Evolutionary conservation across 2,888 invertebrate species (phyloP).

Genomic region (Blomia tropicalis): DNA sequence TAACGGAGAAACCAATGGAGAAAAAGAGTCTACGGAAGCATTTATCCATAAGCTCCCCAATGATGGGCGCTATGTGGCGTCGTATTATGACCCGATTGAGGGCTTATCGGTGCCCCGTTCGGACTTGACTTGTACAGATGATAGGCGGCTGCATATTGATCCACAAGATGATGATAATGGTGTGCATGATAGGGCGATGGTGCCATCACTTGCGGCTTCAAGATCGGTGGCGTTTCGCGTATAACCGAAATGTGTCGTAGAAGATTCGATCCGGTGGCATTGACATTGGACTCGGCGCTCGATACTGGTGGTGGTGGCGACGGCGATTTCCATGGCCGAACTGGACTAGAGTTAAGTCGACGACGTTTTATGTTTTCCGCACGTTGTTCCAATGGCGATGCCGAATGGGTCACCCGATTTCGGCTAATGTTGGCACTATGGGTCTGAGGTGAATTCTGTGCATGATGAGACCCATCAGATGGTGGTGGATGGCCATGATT

Average conservation of each 20-base stretch:
- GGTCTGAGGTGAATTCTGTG: neutral
- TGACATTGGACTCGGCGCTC: neutral
- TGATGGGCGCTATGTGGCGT: neutral
- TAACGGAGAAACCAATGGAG: too few species aligned
- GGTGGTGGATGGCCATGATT: neutral
- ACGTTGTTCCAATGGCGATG: constrained; percentile 10
- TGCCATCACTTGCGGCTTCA: constrained; percentile 25
- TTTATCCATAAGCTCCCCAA: constrained; percentile 6
- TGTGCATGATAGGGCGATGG: constrained; percentile 19
- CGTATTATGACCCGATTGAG: neutral
- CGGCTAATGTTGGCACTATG: neutral
- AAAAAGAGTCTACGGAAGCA: too few species aligned
- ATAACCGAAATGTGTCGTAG: constrained; percentile 26
- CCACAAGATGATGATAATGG: constrained; percentile 23
- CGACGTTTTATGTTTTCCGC: constrained; percentile 20
- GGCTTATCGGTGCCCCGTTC: neutral
- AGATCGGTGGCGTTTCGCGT: constrained; percentile 24
- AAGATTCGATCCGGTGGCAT: constrained; percentile 13
- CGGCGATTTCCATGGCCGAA: constrained; percentile 25
- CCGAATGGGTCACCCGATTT: neutral
- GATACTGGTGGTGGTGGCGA: constrained; percentile 20
- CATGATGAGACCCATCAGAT: neutral
- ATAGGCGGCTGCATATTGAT: constrained; percentile 25
- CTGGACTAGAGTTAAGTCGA: constrained; percentile 26
- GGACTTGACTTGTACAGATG: constrained; percentile 2